Evolutionary conservation across 2,113 vertebrate genomes (phyloP).

Genomic region (Chaetorhynchus papuensis): DNA sequence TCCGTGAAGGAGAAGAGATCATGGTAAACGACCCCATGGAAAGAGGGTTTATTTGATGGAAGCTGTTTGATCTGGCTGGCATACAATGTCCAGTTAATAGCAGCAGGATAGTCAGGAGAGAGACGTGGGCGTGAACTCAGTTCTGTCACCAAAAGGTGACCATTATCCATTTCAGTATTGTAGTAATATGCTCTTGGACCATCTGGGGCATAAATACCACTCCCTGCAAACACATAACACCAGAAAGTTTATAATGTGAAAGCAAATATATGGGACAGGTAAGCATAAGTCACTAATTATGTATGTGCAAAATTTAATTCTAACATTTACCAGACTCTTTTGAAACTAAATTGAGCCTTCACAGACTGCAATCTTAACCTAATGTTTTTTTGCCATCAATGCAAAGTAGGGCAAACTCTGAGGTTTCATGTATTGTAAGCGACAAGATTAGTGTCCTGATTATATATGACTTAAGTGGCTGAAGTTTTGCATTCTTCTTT

Average conservation of each 20-base stretch:
- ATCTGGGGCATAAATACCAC: conserved; percentile 35
- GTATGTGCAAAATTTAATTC: neutral
- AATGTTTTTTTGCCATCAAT: neutral
- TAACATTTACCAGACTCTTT: neutral
- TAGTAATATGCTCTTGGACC: conserved; percentile 1
- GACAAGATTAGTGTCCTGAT: neutral
- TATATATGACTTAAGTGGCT: neutral
- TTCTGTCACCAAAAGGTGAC: conserved; percentile 43
- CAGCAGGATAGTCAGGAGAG: neutral
- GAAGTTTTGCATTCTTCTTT: neutral
- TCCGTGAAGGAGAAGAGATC: conserved; percentile 39
- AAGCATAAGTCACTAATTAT: neutral
- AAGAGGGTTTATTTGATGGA: neutral
- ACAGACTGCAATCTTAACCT: neutral
- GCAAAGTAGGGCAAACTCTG: neutral
- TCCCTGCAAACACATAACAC: neutral
- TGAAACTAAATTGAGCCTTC: neutral
- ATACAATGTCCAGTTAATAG: conserved; percentile 23
- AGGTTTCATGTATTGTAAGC: neutral
- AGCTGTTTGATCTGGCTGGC: neutral
- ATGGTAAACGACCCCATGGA: conserved; percentile 29
- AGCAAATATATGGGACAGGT: neutral
- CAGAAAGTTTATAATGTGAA: neutral
- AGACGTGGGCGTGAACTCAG: neutral
- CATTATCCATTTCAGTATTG: conserved; percentile 44